Conservation (phyloP, 2,797 vertebrate species). For the Spheniscus humboldti region DNA sequence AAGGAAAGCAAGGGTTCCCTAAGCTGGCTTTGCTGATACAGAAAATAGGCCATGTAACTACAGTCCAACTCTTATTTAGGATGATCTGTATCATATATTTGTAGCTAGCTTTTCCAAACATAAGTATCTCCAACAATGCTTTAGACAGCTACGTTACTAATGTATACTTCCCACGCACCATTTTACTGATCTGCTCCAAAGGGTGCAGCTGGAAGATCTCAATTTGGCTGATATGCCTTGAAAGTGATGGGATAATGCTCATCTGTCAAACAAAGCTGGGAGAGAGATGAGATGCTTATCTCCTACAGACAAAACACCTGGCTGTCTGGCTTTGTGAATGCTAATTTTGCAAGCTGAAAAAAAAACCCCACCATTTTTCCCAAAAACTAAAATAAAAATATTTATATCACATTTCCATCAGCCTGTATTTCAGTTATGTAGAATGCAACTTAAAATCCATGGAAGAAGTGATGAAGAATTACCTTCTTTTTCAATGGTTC, state of each 20-base stretch:
- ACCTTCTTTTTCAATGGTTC: background rate
- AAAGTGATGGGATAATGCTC: conserved; percentile 14
- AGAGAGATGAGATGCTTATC: conserved; percentile 22
- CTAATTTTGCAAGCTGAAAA: background rate
- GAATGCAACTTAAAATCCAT: background rate
- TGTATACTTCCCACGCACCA: background rate
- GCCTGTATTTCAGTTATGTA: background rate
- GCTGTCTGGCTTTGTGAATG: conserved; percentile 13
- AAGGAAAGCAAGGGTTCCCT: background rate
- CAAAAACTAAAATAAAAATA: background rate
- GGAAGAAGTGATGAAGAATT: background rate
- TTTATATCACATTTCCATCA: background rate
- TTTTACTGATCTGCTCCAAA: conserved; percentile 4
- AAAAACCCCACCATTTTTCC: background rate
- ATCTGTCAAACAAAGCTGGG: conserved; percentile 24
- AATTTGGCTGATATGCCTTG: conserved; percentile 7
- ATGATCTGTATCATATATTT: background rate
- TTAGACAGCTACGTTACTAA: background rate
- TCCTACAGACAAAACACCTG: conserved; percentile 31
- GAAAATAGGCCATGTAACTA: background rate
- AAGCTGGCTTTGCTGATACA: background rate
- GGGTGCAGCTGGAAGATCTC: conserved; percentile 46
- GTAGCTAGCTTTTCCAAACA: background rate
- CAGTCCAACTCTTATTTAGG: background rate
- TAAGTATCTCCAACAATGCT: background rate